Evolutionary conservation across 2,888 invertebrate genomes (phyloP).

Genomic region (Gryllus longicercus): DNA sequence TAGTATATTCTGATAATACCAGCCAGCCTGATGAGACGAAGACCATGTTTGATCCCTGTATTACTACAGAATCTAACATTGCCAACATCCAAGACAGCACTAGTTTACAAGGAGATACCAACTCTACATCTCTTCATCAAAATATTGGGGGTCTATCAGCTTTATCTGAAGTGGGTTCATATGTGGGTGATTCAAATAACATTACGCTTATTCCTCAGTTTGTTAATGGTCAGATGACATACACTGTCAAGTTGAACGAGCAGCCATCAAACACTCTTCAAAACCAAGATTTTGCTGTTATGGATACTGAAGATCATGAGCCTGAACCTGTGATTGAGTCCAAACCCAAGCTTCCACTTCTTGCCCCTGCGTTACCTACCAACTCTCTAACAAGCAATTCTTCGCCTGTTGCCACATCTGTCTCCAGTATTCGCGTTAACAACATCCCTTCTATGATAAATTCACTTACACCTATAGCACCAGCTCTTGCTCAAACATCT

Average conservation of each 20-base stretch:
- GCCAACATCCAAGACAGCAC: not conserved
- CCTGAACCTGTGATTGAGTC: not conserved
- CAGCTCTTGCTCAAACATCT: not conserved
- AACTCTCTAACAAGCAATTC: not conserved
- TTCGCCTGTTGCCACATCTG: not conserved
- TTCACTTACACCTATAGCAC: not conserved
- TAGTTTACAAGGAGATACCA: not conserved
- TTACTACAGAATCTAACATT: not conserved
- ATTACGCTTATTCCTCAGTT: conserved; percentile 36
- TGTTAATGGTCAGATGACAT: conserved; percentile 36
- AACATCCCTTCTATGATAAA: not conserved
- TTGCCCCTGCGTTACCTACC: not conserved
- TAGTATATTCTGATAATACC: conserved; percentile 29
- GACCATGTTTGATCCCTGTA: conserved; percentile 29
- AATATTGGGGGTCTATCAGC: conserved; percentile 28
- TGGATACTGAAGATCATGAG: not conserved
- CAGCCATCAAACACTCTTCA: not conserved
- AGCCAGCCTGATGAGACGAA: conserved; percentile 23
- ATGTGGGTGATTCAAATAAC: conserved; percentile 29
- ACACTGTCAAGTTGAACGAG: conserved; percentile 36
- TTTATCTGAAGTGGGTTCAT: conserved; percentile 23
- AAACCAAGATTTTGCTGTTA: not conserved
- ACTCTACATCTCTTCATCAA: not conserved
- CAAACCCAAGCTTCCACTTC: not conserved
- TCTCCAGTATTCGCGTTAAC: not conserved